Conservation (phyloP, 1,140 invertebrate genomes). For the Apocrypta bakeri region DNA sequence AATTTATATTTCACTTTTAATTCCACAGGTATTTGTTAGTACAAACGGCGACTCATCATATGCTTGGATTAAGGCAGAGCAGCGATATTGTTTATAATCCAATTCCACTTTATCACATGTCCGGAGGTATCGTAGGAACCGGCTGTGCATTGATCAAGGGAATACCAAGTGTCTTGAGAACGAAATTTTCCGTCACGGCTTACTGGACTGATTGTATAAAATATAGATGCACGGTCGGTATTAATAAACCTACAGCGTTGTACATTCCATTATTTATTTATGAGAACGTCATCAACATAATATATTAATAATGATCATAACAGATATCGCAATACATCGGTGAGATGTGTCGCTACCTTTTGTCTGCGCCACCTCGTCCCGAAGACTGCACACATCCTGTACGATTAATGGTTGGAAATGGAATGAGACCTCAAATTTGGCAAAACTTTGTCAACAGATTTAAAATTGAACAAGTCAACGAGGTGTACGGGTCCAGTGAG, state of each 20-base stretch:
- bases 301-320: no score
- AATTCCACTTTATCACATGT: slow-evolving; percentile 83
- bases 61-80: slow-evolving; percentile 66
- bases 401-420: slow-evolving; percentile 73
- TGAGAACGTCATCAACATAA: no score
- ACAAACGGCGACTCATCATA: slow-evolving; percentile 66
- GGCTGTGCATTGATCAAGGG: slow-evolving; percentile 80
- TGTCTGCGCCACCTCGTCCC: slow-evolving; percentile 77
- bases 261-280: not conserved
- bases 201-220: slow-evolving; percentile 86
- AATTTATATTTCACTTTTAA: not conserved
- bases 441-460: slow-evolving; percentile 77
- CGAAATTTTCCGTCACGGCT: slow-evolving; percentile 84
- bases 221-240: slow-evolving; percentile 82
- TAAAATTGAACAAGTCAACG: slow-evolving; percentile 78
- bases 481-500: slow-evolving; percentile 87
- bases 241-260: not conserved
- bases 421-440: slow-evolving; percentile 73
- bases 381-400: slow-evolving; percentile 69
- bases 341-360: slow-evolving; percentile 86
- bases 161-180: slow-evolving; percentile 78
- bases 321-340: slow-evolving; percentile 86
- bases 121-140: slow-evolving; percentile 79
- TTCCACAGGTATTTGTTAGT: slow-evolving; percentile 70
- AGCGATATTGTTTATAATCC: slow-evolving; percentile 77